These are phyloP conservation scores for Alexandromys fortis DNA, from an alignment of 2,113 vertebrate species.

Conservation along the genomic window DNA sequence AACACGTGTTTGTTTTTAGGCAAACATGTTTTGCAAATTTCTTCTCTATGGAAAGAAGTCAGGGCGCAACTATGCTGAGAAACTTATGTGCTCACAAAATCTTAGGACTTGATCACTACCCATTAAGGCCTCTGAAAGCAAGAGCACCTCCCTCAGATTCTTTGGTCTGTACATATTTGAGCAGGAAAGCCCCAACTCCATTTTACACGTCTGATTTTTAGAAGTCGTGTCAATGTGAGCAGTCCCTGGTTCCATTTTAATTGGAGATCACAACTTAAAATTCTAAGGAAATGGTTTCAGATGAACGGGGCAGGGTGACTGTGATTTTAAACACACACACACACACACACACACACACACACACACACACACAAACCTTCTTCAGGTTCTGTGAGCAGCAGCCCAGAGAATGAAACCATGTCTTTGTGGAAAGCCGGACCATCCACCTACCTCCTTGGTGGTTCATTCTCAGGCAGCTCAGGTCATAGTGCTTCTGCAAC, in stretches of 20 bases:
- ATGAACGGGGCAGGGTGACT: background rate
- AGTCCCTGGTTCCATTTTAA: constrained; percentile 52
- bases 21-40: constrained; percentile 50
- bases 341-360: too few species aligned
- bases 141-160: background rate
- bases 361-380: background rate
- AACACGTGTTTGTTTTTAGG: background rate
- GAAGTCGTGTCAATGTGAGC: background rate
- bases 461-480: background rate
- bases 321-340: background rate
- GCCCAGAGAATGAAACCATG: background rate
- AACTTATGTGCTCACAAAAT: background rate
- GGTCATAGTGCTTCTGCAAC: background rate
- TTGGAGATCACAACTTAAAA: constrained; percentile 24
- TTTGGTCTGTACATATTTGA: constrained; percentile 60
- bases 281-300: background rate
- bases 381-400: background rate
- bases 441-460: background rate
- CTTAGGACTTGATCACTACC: background rate
- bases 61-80: background rate
- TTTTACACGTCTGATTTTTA: constrained; percentile 28
- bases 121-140: background rate
- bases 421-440: constrained; percentile 1
- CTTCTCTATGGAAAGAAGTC: constrained; percentile 3
- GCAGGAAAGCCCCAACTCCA: background rate